phyloP scores from a whole-genome alignment of 1,140 invertebrate species.

The Bilobella aurantiaca region DNA sequence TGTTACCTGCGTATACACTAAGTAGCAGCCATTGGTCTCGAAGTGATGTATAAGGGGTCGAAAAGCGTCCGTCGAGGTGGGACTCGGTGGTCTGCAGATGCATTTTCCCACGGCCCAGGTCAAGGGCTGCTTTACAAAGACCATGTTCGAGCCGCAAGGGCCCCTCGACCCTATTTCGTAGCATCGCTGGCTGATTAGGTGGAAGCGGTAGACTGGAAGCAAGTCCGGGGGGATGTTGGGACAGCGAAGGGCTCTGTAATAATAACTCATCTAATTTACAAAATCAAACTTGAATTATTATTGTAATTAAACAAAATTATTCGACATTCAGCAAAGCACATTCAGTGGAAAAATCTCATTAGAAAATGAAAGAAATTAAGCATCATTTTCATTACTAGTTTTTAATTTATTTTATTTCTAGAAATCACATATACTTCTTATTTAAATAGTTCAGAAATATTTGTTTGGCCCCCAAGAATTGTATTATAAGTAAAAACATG shows the following conservation, averaged over 20 bases:
- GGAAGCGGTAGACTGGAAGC: slow-evolving; percentile 3
- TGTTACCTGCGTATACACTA: background rate
- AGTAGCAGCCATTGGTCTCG: background rate
- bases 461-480: too few species aligned
- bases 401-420: too few species aligned
- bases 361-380: too few species aligned
- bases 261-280: too few species aligned
- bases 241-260: slow-evolving; percentile 1
- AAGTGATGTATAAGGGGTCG: background rate
- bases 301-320: too few species aligned
- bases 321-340: too few species aligned
- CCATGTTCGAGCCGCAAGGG: background rate
- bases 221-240: background rate
- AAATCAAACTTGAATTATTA: too few species aligned
- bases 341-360: too few species aligned
- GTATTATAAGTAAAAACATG: too few species aligned
- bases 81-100: background rate
- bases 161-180: background rate
- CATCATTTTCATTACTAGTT: too few species aligned
- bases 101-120: background rate
- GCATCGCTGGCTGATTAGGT: background rate
- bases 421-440: too few species aligned
- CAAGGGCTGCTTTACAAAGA: background rate
- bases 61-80: background rate
- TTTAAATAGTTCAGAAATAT: too few species aligned